These are phyloP conservation scores for Crematogaster levior DNA, from an alignment of 2,888 invertebrate genomes.

Conservation along the genomic window DNA sequence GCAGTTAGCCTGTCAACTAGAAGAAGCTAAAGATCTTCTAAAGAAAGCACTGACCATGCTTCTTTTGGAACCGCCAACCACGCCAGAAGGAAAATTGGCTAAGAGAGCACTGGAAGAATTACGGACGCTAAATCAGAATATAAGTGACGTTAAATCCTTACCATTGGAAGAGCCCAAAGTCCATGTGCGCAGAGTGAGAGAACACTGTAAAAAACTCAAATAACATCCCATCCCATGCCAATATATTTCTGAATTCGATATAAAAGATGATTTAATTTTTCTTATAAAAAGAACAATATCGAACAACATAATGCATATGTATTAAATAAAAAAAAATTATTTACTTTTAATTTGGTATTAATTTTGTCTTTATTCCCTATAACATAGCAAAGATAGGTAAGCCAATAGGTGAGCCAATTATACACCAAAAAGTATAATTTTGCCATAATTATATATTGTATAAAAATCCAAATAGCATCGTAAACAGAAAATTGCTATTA, in stretches of 20 bases:
- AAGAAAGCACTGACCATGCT: constrained; percentile 89
- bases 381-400: not conserved
- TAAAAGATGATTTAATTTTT: not conserved
- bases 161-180: constrained; percentile 10
- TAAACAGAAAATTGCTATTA: too few relatives aligned
- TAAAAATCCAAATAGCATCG: too few relatives aligned
- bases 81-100: constrained; percentile 91
- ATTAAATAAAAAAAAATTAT: constrained; percentile 7
- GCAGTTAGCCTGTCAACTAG: constrained; percentile 87
- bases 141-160: constrained; percentile 80
- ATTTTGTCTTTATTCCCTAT: constrained; percentile 2
- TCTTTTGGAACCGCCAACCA: constrained; percentile 90
- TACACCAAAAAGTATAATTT: not conserved
- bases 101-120: constrained; percentile 90
- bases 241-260: not conserved
- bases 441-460: too few relatives aligned
- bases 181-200: constrained; percentile 45
- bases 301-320: not conserved
- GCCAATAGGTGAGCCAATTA: not conserved
- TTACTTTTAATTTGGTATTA: not conserved
- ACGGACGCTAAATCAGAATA: constrained; percentile 87
- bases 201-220: constrained; percentile 51
- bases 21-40: constrained; percentile 87
- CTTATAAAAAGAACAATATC: not conserved
- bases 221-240: not conserved